Conservation (phyloP, 1,140 invertebrate genomes). For the Drosophila simulans region DNA sequence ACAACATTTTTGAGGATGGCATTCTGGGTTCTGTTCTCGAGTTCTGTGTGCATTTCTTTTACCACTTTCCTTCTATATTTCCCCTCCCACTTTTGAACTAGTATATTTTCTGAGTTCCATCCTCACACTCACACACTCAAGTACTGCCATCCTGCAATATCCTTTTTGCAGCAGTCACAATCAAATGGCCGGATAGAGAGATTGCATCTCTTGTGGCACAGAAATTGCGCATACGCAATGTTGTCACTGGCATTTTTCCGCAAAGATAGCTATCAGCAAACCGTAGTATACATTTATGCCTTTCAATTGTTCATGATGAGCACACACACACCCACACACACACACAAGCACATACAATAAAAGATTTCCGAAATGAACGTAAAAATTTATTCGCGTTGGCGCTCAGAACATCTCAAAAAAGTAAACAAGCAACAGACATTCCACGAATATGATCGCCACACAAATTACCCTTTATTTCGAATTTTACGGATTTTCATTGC, state of each 20-base stretch:
- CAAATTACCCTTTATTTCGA: background rate
- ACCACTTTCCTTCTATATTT: background rate
- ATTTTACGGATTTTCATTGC: too few species aligned
- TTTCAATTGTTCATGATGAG: conserved; percentile 46
- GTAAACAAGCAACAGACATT: conserved; percentile 7
- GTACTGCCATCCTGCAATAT: conserved; percentile 6
- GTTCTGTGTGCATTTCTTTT: conserved; percentile 9
- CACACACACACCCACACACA: conserved; percentile 5
- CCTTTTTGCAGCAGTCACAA: conserved; percentile 26
- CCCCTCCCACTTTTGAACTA: conserved; percentile 3
- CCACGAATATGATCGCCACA: background rate
- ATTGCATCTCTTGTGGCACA: conserved; percentile 26
- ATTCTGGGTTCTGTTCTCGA: conserved; percentile 7
- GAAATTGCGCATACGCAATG: conserved; percentile 47
- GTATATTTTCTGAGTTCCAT: background rate
- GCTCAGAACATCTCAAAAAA: conserved; percentile 15
- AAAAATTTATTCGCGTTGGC: conserved; percentile 4
- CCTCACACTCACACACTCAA: background rate
- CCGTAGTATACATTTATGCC: conserved; percentile 33
- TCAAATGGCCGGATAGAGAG: conserved; percentile 28
- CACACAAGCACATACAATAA: conserved; percentile 12
- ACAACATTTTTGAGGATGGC: conserved; percentile 20
- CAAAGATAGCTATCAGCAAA: conserved; percentile 25
- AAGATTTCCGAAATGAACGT: conserved; percentile 27
- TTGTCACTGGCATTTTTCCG: conserved; percentile 20